Evolutionary conservation across 2,113 vertebrate species (phyloP), one percentile per base, ranked within the genome.

Genomic region (Poicephalus meyeri): DNA sequence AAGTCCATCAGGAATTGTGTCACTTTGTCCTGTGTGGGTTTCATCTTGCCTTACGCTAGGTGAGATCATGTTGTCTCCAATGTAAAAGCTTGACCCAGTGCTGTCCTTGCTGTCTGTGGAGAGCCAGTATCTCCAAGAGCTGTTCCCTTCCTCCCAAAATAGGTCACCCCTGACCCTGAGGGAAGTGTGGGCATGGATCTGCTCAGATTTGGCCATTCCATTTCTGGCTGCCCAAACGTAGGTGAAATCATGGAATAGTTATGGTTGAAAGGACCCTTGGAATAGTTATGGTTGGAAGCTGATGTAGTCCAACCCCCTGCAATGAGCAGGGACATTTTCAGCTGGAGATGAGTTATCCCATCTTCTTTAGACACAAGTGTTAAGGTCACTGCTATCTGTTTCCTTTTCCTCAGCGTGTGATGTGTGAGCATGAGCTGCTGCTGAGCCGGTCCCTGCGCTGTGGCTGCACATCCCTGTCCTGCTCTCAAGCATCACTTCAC

Each of bases 381-480:
- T 29, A 7, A 66, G 50, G 29, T 28, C 6, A 0, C 41, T 11
- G 0, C 46, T n/a, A 10, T 13, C 46, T 0, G 0, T 39, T 80
- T 65, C 13, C 20, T 60, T 80, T n/a, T 15, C 14, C 4, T 13
- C 7, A 4, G 4, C 6, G 12, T 4, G 25, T 44, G 63, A 8
- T 13, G 24, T 1, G 2, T 11, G 37, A 44, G 42, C 33, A 3
- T 47, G 63, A 23, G 44, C 49, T 17, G 3, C 47, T 0, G 5
- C 53, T 12, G 25, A 5, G 33, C 13, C 2, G n/a, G 19, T 72
- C 61, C 47, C 35, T 1, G 4, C 4, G 1, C 39, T 9, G 26
- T 10, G 20, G 47, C 7, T 0, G 0, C 1, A 0, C 3, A 3
- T 10, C 73, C 25, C 76, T 0, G 0, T 74, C 56, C 80, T 49